Percentiles rank a stretch among this genome's conserved stretches.
Evolutionary conservation across 2,113 vertebrate genomes (phyloP).

Genomic region (Pycnonotus jocosus): DNA sequence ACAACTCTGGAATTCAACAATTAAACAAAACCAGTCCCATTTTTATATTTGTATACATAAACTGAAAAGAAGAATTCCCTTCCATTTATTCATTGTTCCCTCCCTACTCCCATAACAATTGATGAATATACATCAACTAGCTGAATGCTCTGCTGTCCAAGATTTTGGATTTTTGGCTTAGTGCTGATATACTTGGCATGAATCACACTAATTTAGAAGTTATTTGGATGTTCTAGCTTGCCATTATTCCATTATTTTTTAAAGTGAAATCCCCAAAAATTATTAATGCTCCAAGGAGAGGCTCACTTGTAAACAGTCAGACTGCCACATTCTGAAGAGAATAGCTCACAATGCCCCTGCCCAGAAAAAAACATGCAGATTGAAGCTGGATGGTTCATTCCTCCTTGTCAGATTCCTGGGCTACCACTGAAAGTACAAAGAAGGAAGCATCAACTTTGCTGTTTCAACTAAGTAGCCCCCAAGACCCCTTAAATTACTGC

Average conservation of each 20-base stretch:
- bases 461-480: background rate
- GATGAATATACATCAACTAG: conserved; percentile 34
- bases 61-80: background rate
- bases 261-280: background rate
- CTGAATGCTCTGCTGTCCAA: conserved; percentile 19
- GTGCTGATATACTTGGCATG: background rate
- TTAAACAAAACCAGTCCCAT: background rate
- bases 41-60: conserved; percentile 9
- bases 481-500: background rate
- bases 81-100: conserved; percentile 20
- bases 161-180: conserved; percentile 32
- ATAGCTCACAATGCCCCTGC: background rate
- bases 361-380: background rate
- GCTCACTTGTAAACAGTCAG: background rate
- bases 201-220: background rate
- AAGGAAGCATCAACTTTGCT: background rate
- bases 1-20: background rate
- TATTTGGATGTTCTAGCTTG: background rate
- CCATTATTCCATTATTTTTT: conserved; percentile 40
- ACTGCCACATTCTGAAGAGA: background rate
- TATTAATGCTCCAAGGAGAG: background rate
- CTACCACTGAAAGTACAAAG: background rate
- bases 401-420: background rate
- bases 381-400: background rate
- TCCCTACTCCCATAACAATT: background rate